phyloP scores from a whole-genome alignment of 1,140 invertebrate species.

The Hetaerina americana region DNA sequence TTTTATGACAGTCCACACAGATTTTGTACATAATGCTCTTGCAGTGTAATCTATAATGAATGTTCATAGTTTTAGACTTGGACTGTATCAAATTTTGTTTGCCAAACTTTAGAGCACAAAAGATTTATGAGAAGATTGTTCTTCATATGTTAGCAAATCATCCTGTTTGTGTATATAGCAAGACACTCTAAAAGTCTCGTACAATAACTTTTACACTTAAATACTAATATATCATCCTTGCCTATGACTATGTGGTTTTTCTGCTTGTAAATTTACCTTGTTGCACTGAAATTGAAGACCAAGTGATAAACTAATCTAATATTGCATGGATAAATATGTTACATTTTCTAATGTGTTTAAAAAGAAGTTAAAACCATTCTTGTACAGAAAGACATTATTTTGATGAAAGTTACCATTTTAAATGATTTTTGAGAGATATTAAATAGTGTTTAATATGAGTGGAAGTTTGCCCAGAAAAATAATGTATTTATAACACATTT shows the following conservation, averaged over 20 bases:
- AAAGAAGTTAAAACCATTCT: background rate
- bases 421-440: slow-evolving; percentile 1
- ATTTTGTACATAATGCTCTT: background rate
- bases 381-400: background rate
- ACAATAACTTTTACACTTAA: background rate
- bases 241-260: background rate
- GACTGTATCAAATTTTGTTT: background rate
- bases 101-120: background rate
- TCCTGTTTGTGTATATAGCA: background rate
- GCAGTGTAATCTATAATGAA: background rate
- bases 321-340: background rate
- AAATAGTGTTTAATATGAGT: slow-evolving; percentile 1
- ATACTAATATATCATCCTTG: background rate
- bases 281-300: background rate
- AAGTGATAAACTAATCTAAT: background rate
- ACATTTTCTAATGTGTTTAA: slow-evolving; percentile 1
- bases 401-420: background rate
- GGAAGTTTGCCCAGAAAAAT: background rate
- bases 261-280: background rate
- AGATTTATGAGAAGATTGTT: background rate
- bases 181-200: background rate
- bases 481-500: slow-evolving; percentile 1
- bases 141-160: background rate
- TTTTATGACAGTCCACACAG: background rate
- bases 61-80: background rate